A percentile compares a stretch with the other conserved stretches of the same genome.
Conservation (phyloP, 2,797 vertebrate species). For the Sebastes ruberrimus region DNA sequence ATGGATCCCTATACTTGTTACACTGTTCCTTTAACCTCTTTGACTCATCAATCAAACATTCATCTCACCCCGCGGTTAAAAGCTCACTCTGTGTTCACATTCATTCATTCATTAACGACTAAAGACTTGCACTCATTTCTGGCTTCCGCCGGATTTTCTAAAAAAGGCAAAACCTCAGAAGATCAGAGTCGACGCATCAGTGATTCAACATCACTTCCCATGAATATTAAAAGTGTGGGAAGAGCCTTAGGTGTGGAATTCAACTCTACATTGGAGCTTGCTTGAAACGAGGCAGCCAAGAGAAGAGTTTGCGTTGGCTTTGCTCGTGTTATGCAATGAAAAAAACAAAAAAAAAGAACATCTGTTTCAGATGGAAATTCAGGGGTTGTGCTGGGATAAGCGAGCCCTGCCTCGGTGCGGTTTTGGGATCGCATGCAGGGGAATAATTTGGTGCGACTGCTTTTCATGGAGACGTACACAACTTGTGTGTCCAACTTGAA, state of each 20-base stretch:
- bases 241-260: constrained; percentile 20
- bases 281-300: constrained; percentile 22
- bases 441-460: constrained; percentile 60
- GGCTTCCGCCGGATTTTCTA: background rate
- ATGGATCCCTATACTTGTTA: no score
- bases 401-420: constrained; percentile 61
- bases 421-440: constrained; percentile 74
- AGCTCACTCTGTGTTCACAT: background rate
- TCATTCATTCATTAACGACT: constrained; percentile 24
- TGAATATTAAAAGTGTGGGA: constrained; percentile 42
- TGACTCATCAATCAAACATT: constrained; percentile 3
- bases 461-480: constrained; percentile 62
- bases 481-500: constrained; percentile 55
- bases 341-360: constrained; percentile 53
- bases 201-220: background rate
- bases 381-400: constrained; percentile 61
- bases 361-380: constrained; percentile 78
- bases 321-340: constrained; percentile 76
- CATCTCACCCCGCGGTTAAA: constrained; percentile 11
- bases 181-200: background rate
- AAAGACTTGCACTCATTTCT: background rate
- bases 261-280: constrained; percentile 7
- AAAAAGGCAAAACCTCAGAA: background rate
- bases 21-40: background rate
- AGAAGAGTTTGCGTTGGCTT: constrained; percentile 61